Evolutionary conservation across 2,113 vertebrate species (phyloP).

Genomic region (Plestiodon gilberti): DNA sequence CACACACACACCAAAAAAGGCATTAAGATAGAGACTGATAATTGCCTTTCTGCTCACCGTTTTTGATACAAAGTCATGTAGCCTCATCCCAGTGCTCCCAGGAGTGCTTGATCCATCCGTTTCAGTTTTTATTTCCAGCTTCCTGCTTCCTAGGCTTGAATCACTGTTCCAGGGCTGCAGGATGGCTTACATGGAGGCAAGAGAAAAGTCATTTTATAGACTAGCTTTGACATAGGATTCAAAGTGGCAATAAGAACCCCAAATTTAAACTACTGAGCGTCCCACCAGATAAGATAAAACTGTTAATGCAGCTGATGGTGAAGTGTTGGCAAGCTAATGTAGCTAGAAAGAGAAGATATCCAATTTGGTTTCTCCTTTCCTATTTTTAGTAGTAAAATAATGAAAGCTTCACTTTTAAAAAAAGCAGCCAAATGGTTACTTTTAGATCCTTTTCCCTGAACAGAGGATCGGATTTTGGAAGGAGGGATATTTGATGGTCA

Average conservation of each 20-base stretch:
- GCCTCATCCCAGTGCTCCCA: conserved; percentile 80
- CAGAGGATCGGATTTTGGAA: not conserved
- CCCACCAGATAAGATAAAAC: not conserved
- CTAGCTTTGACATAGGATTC: not conserved
- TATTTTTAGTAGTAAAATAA: conserved; percentile 1
- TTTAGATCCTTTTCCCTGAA: not conserved
- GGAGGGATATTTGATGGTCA: not conserved
- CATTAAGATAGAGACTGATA: not conserved
- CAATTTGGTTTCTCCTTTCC: not conserved
- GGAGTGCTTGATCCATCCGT: conserved; percentile 79
- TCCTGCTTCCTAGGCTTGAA: conserved; percentile 77
- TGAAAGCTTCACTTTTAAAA: not conserved
- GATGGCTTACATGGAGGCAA: conserved; percentile 72
- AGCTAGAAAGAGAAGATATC: not conserved
- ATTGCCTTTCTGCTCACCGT: conserved; percentile 78
- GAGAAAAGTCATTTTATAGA: not conserved
- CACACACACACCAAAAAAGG: fast-evolving
- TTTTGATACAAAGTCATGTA: conserved; percentile 95
- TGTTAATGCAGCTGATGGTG: not conserved
- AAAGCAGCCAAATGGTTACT: not conserved
- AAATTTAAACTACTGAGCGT: not conserved
- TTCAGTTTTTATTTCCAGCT: conserved; percentile 71
- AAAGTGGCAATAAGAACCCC: not conserved
- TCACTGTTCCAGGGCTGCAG: conserved; percentile 88
- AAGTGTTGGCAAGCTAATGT: not conserved